Evolutionary conservation across 2,797 vertebrate genomes (phyloP).

Genomic region (Sebastes iracundus): DNA sequence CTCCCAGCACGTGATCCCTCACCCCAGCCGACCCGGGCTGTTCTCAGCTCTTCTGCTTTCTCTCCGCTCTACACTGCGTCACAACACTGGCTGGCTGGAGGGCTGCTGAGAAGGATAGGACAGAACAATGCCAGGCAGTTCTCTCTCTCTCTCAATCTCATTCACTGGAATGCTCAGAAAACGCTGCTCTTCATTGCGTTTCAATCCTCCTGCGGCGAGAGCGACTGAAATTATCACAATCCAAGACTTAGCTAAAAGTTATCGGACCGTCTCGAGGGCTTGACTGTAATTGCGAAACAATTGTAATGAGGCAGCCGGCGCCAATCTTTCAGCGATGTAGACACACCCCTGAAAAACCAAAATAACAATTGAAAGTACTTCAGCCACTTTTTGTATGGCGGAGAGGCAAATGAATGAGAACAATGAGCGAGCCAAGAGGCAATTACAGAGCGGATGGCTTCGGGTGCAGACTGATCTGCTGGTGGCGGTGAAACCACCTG

Average conservation of each 20-base stretch:
- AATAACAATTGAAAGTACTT: constrained; percentile 54
- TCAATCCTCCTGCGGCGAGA: constrained; percentile 32
- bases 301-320: constrained; percentile 45
- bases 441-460: constrained; percentile 60
- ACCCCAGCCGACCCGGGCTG: constrained; percentile 56
- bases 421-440: constrained; percentile 59
- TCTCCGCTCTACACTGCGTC: constrained; percentile 44
- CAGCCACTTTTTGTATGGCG: constrained; percentile 50
- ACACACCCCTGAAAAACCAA: constrained; percentile 49
- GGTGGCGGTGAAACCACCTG: constrained; percentile 42
- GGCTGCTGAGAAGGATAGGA: constrained; percentile 36
- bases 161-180: constrained; percentile 32
- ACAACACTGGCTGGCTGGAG: constrained; percentile 46
- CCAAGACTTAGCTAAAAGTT: constrained; percentile 43
- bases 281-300: constrained; percentile 31
- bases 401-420: constrained; percentile 60
- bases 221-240: constrained; percentile 45
- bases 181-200: constrained; percentile 18
- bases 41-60: constrained; percentile 52
- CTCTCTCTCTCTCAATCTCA: constrained; percentile 10
- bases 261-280: constrained; percentile 52
- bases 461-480: constrained; percentile 39
- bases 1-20: constrained; percentile 65
- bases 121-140: constrained; percentile 46
- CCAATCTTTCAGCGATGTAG: constrained; percentile 58